Evolutionary conservation across 2,113 vertebrate genomes (phyloP).

Genomic region (Triplophysa rosa): DNA sequence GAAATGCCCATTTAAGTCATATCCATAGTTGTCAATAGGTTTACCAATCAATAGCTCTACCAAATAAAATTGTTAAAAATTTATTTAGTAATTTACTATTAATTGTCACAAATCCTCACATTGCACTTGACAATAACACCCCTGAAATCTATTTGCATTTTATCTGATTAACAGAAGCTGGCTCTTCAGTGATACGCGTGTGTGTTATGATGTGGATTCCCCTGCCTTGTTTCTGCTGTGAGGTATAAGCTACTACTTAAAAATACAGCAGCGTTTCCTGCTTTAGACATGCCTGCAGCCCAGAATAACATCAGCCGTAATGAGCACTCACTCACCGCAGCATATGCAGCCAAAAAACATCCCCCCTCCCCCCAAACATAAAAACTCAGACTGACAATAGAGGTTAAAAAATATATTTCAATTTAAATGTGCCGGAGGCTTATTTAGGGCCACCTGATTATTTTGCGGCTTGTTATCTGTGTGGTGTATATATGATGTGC

Average conservation of each 20-base stretch:
- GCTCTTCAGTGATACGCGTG: background rate
- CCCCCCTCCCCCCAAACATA: slow-evolving; percentile 67
- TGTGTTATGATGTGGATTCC: slow-evolving; percentile 24
- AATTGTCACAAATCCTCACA: background rate
- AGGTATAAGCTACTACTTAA: slow-evolving; percentile 86
- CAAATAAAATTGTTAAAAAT: no score
- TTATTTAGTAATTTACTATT: background rate
- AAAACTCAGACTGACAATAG: slow-evolving; percentile 20
- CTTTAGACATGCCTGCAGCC: slow-evolving; percentile 88
- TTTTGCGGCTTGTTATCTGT: slow-evolving; percentile 25
- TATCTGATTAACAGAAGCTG: background rate
- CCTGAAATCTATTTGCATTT: background rate
- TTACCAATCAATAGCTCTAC: no score
- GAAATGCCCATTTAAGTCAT: no score
- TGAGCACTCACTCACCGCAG: slow-evolving; percentile 75
- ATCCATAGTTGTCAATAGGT: no score
- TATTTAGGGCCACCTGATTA: slow-evolving; percentile 29
- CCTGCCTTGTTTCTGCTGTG: slow-evolving; percentile 70
- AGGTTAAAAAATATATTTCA: slow-evolving; percentile 34
- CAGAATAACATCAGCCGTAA: slow-evolving; percentile 97
- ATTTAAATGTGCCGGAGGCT: slow-evolving; percentile 21
- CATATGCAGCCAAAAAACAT: slow-evolving; percentile 67
- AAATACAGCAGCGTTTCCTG: slow-evolving; percentile 94
- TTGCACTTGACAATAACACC: background rate
- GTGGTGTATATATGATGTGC: background rate